phyloP scores from a whole-genome alignment of 2,113 vertebrate genomes.

The Marmota flaviventris region DNA sequence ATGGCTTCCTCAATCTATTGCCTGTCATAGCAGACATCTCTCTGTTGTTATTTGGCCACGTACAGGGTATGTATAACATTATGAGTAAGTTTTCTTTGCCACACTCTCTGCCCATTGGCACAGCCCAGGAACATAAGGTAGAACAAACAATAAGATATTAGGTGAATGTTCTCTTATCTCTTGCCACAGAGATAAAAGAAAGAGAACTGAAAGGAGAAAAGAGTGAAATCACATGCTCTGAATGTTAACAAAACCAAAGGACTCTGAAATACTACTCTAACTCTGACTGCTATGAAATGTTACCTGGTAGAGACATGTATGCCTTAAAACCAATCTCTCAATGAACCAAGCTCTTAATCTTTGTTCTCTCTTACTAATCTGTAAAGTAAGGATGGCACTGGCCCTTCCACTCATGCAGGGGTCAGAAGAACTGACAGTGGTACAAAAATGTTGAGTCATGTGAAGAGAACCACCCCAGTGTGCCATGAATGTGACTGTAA shows the following conservation, averaged over 20 bases:
- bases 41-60: background rate
- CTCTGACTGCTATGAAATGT: background rate
- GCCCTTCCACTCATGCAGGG: background rate
- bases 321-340: background rate
- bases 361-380: background rate
- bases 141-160: background rate
- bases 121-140: background rate
- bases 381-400: background rate
- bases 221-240: background rate
- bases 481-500: background rate
- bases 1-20: accelerated
- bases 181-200: background rate
- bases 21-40: background rate
- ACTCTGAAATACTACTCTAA: background rate
- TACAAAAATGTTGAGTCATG: background rate
- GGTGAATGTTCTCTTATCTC: slow-evolving; percentile 14
- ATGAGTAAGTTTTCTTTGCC: background rate
- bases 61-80: background rate
- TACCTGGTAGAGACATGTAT: background rate
- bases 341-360: background rate
- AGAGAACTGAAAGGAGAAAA: background rate
- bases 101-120: background rate
- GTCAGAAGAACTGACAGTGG: background rate
- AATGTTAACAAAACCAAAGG: slow-evolving; percentile 31
- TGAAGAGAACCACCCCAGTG: background rate